Base-by-base conservation (phyloP, 2,797 vertebrate species). In the Gobio occitaniae region DNA sequence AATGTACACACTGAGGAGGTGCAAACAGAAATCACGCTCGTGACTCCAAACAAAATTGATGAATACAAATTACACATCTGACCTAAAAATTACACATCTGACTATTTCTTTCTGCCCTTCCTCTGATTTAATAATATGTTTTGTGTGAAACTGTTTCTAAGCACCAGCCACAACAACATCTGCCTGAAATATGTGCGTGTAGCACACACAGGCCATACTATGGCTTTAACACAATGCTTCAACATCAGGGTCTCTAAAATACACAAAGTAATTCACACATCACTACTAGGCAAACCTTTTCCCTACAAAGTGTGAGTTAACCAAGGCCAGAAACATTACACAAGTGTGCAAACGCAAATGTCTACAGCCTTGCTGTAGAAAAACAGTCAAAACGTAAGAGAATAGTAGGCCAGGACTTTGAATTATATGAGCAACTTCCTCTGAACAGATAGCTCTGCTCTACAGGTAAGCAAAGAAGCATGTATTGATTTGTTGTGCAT, bases 91-190 rank as follows among this genome's bases (percentile, higher is more conserved):
- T 16, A 12, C 0, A 13, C 61, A 77, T 77, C 72, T 54, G 47
- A 47, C 47, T 6, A n/a, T 56, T 68, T 69, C 36, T 29, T 68
- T 77, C 74, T 19, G 50, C 63, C 82, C 63, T 9, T 84, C 63
- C 38, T 41, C 63, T 69, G 48, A 84, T 78, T 84, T 84, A 78
- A 78, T 78, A 70, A 84, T 29, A 78, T 66, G 72, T 59, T 78
- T 44, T 44, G 74, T 59, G 82, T 84, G 63, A 44, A 52, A 78
- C 72, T 1, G 72, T 69, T 84, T 77, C 82, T 47, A 77, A 78
- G 74, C 48, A 78, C 38, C 61, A 77, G 74, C 21, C 61, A 84
- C 38, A 77, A 68, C 74, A 83, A 50, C 41, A 78, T 79, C 80
- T 86, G 75, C 38, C 17, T 86, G 32, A 38, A 59, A 85, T 84